phyloP scores from a whole-genome alignment of 1,140 invertebrate species.

The Drosophila sulfurigaster region DNA sequence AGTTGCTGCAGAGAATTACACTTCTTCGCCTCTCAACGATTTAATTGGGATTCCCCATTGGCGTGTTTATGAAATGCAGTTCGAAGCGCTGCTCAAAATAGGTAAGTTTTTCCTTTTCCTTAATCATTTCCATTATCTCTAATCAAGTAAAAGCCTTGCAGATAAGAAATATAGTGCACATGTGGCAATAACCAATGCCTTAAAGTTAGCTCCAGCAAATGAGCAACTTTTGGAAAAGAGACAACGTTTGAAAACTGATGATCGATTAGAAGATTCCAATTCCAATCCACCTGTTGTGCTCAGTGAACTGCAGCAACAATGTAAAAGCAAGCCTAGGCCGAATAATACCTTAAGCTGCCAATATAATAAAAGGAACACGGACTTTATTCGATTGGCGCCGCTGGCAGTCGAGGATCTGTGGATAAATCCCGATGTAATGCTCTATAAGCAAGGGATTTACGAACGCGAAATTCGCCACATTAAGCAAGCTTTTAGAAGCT shows the following conservation, averaged over 20 bases:
- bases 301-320: conserved; percentile 26
- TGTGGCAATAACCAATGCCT: conserved; percentile 10
- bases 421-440: conserved; percentile 91
- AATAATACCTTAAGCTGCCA: conserved; percentile 88
- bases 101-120: conserved; percentile 12
- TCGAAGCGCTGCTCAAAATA: conserved; percentile 34
- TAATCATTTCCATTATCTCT: no score
- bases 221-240: conserved; percentile 24
- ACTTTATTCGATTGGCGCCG: conserved; percentile 91
- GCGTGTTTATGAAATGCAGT: conserved; percentile 45
- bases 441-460: conserved; percentile 94
- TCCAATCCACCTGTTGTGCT: not conserved
- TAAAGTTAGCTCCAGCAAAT: conserved; percentile 8
- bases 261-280: conserved; percentile 11
- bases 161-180: conserved; percentile 12
- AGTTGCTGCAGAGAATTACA: conserved; percentile 41
- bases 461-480: conserved; percentile 95
- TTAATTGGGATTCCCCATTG: conserved; percentile 42
- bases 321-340: not conserved
- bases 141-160: not conserved
- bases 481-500: conserved; percentile 86
- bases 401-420: conserved; percentile 96
- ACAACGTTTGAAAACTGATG: not conserved
- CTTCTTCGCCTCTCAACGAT: conserved; percentile 5
- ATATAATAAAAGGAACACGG: conserved; percentile 89